phyloP scores from a whole-genome alignment of 2,888 invertebrate genomes.

The Cheiracanthium punctorium region DNA sequence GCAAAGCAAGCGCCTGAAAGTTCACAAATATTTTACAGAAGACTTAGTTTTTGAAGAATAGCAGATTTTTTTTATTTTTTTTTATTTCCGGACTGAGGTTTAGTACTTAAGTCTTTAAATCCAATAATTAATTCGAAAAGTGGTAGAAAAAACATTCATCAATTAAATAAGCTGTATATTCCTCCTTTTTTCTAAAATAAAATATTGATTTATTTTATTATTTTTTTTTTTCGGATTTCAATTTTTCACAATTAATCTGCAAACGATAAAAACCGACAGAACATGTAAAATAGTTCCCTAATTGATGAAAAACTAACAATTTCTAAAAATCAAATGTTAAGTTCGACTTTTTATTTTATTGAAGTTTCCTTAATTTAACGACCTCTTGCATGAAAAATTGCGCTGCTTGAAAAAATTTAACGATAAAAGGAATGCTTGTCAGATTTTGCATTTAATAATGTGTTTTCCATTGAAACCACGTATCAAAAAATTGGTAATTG shows the following conservation, averaged over 20 bases:
- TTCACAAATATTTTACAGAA: background rate
- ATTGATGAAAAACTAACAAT: background rate
- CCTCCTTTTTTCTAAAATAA: too few species aligned
- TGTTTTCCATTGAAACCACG: background rate
- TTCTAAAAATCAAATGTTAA: background rate
- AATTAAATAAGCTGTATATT: too few species aligned
- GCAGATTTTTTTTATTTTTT: too few species aligned
- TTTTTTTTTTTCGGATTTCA: background rate
- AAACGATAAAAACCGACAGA: background rate
- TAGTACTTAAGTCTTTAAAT: too few species aligned
- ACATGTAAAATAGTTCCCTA: background rate
- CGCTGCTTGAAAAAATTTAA: background rate
- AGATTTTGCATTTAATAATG: background rate
- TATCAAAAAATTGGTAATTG: conserved; percentile 10
- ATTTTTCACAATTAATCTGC: conserved; percentile 3
- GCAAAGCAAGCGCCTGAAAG: background rate
- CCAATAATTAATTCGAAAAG: too few species aligned
- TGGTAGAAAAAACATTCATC: too few species aligned
- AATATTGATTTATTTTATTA: too few species aligned
- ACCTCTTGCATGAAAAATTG: background rate
- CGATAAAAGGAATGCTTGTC: background rate
- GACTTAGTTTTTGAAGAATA: background rate
- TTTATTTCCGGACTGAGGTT: too few species aligned
- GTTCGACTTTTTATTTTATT: background rate
- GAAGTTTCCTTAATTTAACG: background rate